A percentile compares a stretch with the other conserved stretches of the same genome.
Conservation (phyloP, 2,113 vertebrate genomes). For the Callaeas wilsoni region DNA sequence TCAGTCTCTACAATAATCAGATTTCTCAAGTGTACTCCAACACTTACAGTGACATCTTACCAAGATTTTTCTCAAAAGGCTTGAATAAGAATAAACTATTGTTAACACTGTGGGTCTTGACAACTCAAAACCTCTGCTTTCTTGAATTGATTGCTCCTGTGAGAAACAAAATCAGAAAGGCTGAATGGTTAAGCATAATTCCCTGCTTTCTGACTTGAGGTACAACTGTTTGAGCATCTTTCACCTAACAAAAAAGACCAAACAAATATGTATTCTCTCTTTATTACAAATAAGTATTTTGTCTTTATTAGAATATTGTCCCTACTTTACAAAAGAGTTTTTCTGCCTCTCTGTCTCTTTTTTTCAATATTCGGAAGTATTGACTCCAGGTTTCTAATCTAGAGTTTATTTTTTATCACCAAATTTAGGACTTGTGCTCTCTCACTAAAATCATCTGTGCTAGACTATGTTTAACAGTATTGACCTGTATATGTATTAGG, state of each 20-base stretch:
- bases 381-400: not conserved
- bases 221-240: not conserved
- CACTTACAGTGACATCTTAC: not conserved
- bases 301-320: not conserved
- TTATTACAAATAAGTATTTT: not conserved
- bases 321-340: not conserved
- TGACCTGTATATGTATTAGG: not conserved
- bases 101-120: not conserved
- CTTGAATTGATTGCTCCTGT: not conserved
- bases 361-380: not conserved
- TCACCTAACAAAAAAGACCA: not conserved
- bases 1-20: not conserved
- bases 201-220: not conserved
- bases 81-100: slow-evolving; percentile 13
- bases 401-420: not conserved
- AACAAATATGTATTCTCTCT: not conserved
- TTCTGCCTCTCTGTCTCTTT: not conserved
- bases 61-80: not conserved
- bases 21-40: not conserved
- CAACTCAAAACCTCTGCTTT: not conserved
- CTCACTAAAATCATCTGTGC: not conserved
- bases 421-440: not conserved
- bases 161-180: not conserved
- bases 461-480: not conserved
- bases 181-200: not conserved